Evolutionary conservation across 2,113 vertebrate species (phyloP).

Genomic region (Nibea albiflora): DNA sequence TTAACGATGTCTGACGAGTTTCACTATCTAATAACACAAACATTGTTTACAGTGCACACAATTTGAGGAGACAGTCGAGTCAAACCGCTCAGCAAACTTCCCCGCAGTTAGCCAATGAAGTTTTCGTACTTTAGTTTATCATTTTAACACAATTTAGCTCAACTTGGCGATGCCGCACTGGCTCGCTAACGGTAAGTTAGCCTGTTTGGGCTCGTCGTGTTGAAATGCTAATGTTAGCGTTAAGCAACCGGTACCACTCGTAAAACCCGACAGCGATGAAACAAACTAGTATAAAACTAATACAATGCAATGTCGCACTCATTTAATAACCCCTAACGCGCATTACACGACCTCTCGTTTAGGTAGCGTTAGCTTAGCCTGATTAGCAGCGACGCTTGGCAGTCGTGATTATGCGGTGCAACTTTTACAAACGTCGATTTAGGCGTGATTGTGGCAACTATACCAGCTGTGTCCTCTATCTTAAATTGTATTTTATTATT

Average conservation of each 20-base stretch:
- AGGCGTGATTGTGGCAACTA: fast-evolving
- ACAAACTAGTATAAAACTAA: background rate
- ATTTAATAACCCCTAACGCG: too few relatives aligned
- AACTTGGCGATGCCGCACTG: conserved; percentile 29
- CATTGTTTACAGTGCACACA: background rate
- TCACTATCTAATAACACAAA: background rate
- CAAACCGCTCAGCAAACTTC: fast-evolving
- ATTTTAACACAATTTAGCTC: background rate
- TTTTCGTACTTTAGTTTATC: fast-evolving
- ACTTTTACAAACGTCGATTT: background rate
- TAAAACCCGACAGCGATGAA: background rate
- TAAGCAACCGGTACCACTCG: background rate
- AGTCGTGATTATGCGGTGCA: background rate
- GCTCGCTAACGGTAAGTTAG: conserved; percentile 38
- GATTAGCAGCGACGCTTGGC: conserved; percentile 1
- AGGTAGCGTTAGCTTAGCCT: background rate
- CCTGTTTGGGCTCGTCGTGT: background rate
- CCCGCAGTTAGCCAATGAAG: fast-evolving
- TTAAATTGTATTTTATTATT: background rate
- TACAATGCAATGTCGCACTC: background rate
- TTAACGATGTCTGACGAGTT: conserved; percentile 31
- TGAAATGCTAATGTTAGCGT: conserved; percentile 6
- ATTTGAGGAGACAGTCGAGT: background rate
- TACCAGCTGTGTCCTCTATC: background rate
- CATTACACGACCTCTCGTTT: background rate